Conservation (phyloP, 2,113 vertebrate genomes). For the Cygnus buccinator region DNA sequence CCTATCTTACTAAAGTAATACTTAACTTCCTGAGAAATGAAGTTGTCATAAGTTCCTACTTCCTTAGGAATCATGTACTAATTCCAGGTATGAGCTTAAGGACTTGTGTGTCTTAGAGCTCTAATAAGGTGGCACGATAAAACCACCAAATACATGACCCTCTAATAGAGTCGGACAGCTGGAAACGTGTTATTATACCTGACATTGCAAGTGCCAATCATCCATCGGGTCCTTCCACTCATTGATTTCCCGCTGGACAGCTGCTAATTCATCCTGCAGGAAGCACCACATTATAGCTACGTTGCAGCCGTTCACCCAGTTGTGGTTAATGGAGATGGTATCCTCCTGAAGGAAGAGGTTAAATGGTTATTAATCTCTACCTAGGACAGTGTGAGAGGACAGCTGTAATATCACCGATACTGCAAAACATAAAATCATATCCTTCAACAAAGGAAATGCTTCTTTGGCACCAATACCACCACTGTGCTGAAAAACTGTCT, state of each 20-base stretch:
- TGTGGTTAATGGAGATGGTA: conserved; percentile 97
- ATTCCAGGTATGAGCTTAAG: neutral
- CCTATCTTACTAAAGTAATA: neutral
- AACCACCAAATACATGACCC: rapidly evolving
- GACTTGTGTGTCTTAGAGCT: neutral
- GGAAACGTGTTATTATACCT: conserved; percentile 74
- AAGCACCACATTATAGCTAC: conserved; percentile 92
- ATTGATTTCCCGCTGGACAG: conserved; percentile 87
- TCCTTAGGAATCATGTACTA: rapidly evolving
- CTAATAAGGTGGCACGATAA: too few relatives aligned
- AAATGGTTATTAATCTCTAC: rapidly evolving
- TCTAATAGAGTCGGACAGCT: rapidly evolving
- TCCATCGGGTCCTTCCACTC: conserved; percentile 90
- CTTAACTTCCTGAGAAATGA: neutral
- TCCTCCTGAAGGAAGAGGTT: conserved; percentile 82
- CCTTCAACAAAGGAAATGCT: neutral
- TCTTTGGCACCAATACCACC: too few relatives aligned
- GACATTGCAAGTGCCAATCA: conserved; percentile 92
- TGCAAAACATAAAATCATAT: neutral
- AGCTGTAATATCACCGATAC: neutral
- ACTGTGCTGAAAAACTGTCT: neutral
- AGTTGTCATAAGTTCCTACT: neutral
- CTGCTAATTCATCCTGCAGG: conserved; percentile 88
- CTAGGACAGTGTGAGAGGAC: rapidly evolving
- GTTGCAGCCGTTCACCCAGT: conserved; percentile 96